Evolutionary conservation across 2,797 vertebrate species (phyloP).

Genomic region (Pachyuromys duprasi): DNA sequence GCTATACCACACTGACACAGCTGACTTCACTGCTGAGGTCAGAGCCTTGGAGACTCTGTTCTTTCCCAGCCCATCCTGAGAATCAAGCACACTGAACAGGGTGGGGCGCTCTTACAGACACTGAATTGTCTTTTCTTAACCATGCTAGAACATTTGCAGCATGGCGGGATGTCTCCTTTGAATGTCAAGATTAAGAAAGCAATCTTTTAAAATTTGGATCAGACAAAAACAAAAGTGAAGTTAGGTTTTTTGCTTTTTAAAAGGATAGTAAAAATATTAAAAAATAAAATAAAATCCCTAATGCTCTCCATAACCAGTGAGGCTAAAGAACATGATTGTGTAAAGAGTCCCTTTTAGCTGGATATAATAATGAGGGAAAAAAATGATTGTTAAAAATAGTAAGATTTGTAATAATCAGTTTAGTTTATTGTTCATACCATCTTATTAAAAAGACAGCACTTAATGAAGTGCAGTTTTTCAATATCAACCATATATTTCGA

Average conservation of each 20-base stretch:
- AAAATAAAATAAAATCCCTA: background rate
- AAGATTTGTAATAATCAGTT: background rate
- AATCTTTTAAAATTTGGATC: constrained; percentile 81
- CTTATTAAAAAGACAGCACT: background rate
- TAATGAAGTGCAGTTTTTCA: background rate
- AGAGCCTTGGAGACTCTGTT: constrained; percentile 29
- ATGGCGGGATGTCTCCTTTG: constrained; percentile 68
- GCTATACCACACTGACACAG: constrained; percentile 20
- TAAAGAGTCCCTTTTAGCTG: background rate
- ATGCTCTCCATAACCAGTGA: background rate
- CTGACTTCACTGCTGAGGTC: constrained; percentile 29
- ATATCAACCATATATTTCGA: background rate
- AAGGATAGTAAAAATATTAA: constrained; percentile 33
- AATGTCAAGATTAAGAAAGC: constrained; percentile 82
- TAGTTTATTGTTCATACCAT: background rate
- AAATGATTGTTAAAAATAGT: background rate
- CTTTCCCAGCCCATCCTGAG: constrained; percentile 30
- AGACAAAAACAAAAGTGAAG: constrained; percentile 59
- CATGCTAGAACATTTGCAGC: constrained; percentile 78
- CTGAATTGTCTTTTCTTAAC: constrained; percentile 72
- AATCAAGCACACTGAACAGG: constrained; percentile 76
- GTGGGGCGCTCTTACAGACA: constrained; percentile 67
- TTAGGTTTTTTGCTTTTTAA: constrained; percentile 36
- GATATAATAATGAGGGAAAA: background rate
- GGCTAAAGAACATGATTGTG: background rate